A percentile compares a stretch with the other conserved stretches of the same genome.
Evolutionary conservation across 2,113 vertebrate genomes (phyloP).

Genomic region (Semicossyphus pulcher): DNA sequence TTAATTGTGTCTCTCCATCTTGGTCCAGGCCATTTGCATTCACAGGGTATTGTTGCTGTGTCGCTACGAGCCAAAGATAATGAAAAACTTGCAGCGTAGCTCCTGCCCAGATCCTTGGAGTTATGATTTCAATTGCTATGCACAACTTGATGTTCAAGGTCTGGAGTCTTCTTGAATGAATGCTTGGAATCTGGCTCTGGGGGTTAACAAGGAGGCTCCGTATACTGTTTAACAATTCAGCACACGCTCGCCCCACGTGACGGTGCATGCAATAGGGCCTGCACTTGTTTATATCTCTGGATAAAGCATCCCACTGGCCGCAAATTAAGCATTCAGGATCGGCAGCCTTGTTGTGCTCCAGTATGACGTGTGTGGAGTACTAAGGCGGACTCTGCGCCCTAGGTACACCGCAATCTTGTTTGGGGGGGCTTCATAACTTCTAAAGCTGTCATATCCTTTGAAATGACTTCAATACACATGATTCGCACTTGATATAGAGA

Average conservation of each 20-base stretch:
- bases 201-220: conserved; percentile 80
- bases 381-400: conserved; percentile 66
- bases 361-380: conserved; percentile 78
- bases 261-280: conserved; percentile 76
- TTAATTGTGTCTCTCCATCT: conserved; percentile 42
- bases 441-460: conserved; percentile 57
- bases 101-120: conserved; percentile 44
- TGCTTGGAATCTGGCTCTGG: conserved; percentile 74
- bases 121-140: conserved; percentile 79
- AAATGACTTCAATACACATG: conserved; percentile 54
- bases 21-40: conserved; percentile 46
- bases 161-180: conserved; percentile 73
- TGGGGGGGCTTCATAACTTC: conserved; percentile 64
- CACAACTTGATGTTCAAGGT: conserved; percentile 76
- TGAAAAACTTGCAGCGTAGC: conserved; percentile 50
- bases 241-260: conserved; percentile 72
- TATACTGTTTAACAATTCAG: conserved; percentile 80
- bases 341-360: conserved; percentile 78
- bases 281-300: conserved; percentile 81
- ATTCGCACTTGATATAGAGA: conserved; percentile 37
- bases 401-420: conserved; percentile 70
- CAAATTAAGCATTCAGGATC: conserved; percentile 83
- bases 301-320: conserved; percentile 79
- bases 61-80: conserved; percentile 62
- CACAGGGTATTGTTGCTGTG: conserved; percentile 15